Conservation (phyloP, 2,888 invertebrate species). For the Drosophila hamatofila region DNA sequence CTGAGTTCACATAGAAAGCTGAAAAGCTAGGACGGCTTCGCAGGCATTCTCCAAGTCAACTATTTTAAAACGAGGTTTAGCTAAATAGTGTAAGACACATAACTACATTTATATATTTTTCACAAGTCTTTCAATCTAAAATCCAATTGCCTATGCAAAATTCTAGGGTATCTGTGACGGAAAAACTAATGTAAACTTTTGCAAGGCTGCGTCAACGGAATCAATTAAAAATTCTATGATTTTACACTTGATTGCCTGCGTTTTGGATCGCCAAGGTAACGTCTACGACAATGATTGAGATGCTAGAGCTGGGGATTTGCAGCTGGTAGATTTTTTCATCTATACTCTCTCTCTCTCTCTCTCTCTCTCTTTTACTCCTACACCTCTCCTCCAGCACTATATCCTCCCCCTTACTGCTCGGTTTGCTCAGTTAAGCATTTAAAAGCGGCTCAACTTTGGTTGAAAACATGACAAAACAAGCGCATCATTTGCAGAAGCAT, state of each 20-base stretch:
- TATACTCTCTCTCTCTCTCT: not conserved
- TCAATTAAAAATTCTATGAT: conserved; percentile 79
- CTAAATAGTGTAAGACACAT: not conserved
- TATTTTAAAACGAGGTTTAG: too few relatives aligned
- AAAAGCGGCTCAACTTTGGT: conserved; percentile 44
- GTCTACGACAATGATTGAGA: conserved; percentile 15
- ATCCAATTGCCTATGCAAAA: not conserved
- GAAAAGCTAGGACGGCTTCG: not conserved
- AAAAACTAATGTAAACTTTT: conserved; percentile 42
- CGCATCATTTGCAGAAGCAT: conserved; percentile 3
- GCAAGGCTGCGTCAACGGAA: conserved; percentile 49
- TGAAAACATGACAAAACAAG: conserved; percentile 13
- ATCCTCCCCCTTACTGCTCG: not conserved
- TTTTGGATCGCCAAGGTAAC: conserved; percentile 69
- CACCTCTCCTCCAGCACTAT: too few relatives aligned
- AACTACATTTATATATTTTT: not conserved
- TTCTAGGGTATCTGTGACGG: conserved; percentile 15
- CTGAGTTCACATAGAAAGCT: not conserved
- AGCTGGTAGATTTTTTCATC: not conserved
- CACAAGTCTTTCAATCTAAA: not conserved
- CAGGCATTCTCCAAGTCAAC: too few relatives aligned
- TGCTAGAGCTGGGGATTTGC: conserved; percentile 38
- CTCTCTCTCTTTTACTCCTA: too few relatives aligned
- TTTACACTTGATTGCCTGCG: conserved; percentile 74
- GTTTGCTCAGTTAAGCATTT: conserved; percentile 32